These are phyloP conservation scores for Ornithoptera alexandrae DNA, from an alignment of 2,888 invertebrate genomes.

Conservation along the genomic window DNA sequence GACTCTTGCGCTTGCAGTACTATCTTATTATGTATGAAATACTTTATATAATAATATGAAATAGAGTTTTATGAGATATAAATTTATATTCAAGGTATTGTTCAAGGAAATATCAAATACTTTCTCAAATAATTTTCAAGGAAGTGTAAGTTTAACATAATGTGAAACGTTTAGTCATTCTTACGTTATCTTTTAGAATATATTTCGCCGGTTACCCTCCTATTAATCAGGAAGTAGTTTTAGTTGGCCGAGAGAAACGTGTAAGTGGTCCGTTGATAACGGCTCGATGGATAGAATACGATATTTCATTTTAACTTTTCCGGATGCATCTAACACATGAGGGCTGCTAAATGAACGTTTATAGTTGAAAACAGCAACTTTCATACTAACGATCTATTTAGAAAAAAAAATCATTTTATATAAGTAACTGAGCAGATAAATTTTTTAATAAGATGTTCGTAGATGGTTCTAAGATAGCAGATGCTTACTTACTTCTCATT, in stretches of 20 bases:
- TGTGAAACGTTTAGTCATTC: slow-evolving; percentile 65
- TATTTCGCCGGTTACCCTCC: slow-evolving; percentile 50
- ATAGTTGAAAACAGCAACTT: background rate
- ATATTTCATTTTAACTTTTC: slow-evolving; percentile 30
- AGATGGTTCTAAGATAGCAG: no score
- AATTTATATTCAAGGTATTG: background rate
- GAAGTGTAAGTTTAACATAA: slow-evolving; percentile 65
- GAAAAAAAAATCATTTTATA: no score
- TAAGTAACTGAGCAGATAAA: no score
- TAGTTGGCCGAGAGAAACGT: slow-evolving; percentile 28
- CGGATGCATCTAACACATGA: slow-evolving; percentile 6
- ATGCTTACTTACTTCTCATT: no score
- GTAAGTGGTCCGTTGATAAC: slow-evolving; percentile 25
- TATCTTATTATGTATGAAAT: background rate
- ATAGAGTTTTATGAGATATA: background rate
- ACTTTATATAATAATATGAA: background rate
- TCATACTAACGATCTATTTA: background rate
- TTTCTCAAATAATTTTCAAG: slow-evolving; percentile 63
- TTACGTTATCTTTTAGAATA: slow-evolving; percentile 63
- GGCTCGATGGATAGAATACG: slow-evolving; percentile 22
- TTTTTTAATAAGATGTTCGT: no score
- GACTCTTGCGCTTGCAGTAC: background rate
- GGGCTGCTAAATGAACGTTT: background rate
- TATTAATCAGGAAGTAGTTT: slow-evolving; percentile 57
- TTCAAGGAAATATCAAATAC: slow-evolving; percentile 29